These are phyloP conservation scores for Sesia apiformis DNA, from an alignment of 2,888 invertebrate species.

Conservation along the genomic window DNA sequence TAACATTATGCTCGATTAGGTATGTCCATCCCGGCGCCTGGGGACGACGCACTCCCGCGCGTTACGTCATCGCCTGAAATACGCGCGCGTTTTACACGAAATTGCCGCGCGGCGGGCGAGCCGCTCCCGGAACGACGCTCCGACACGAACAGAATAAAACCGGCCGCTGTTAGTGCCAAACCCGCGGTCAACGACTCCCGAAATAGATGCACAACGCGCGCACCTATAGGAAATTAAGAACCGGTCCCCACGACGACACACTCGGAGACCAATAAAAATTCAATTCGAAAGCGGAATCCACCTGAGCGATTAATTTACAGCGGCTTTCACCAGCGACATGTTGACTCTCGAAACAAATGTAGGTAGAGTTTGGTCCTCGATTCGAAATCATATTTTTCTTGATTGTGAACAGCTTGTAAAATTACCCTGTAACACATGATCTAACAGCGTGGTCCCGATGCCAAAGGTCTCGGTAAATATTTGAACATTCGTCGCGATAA, in stretches of 20 bases:
- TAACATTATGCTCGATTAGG: conserved; percentile 43
- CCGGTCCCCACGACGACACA: conserved; percentile 51
- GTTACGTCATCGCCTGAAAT: conserved; percentile 52
- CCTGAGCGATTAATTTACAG: conserved; percentile 56
- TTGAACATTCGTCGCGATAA: no score
- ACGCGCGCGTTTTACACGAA: conserved; percentile 13
- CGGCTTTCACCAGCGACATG: conserved; percentile 50
- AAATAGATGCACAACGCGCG: conserved; percentile 63
- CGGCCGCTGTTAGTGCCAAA: conserved; percentile 45
- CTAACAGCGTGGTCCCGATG: no score
- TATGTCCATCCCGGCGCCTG: conserved; percentile 33
- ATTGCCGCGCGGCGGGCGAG: conserved; percentile 8
- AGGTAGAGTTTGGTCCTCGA: no score
- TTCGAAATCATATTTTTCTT: no score
- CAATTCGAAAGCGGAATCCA: conserved; percentile 67
- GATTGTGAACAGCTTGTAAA: no score
- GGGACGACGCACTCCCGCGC: conserved; percentile 29
- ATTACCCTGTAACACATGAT: background rate
- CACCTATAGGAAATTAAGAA: conserved; percentile 60
- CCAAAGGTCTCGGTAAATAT: no score
- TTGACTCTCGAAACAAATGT: background rate
- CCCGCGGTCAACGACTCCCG: conserved; percentile 71
- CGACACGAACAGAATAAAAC: conserved; percentile 37
- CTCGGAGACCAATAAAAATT: conserved; percentile 53
- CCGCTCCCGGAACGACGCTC: conserved; percentile 13